A percentile compares a stretch with the other conserved stretches of the same genome.
Conservation (phyloP, 2,113 vertebrate species). For the Mystacornis crossleyi region DNA sequence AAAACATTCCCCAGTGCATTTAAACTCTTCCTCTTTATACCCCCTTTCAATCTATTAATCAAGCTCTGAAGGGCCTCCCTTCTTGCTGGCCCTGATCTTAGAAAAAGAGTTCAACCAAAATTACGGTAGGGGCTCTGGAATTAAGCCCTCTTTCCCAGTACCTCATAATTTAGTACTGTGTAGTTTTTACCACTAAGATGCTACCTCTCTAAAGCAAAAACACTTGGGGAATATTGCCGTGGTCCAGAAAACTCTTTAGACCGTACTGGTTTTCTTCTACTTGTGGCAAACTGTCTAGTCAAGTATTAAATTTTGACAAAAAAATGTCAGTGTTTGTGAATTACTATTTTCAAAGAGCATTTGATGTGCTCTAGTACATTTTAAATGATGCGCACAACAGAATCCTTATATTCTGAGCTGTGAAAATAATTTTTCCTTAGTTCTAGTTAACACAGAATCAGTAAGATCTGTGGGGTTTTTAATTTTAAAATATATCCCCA, state of each 20-base stretch:
- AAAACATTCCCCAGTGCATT: not conserved
- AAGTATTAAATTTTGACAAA: not conserved
- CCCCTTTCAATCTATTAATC: not conserved
- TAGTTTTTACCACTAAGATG: not conserved
- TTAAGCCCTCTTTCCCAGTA: not conserved
- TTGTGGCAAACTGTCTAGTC: not conserved
- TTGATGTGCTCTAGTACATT: not conserved
- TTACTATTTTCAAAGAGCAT: not conserved
- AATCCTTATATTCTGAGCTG: not conserved
- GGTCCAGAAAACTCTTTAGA: not conserved
- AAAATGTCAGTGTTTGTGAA: not conserved
- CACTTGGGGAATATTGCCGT: not conserved
- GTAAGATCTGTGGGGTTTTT: not conserved
- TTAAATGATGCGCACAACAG: not conserved
- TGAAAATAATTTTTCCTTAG: not conserved
- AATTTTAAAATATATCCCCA: not conserved
- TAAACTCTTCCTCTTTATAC: not conserved
- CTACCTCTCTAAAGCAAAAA: not conserved
- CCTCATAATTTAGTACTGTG: not conserved
- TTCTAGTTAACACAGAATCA: not conserved
- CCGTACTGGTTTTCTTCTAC: not conserved
- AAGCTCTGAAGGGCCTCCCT: not conserved
- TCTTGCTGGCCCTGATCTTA: not conserved
- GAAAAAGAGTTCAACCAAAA: not conserved
- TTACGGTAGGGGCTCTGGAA: not conserved